Evolutionary conservation across 2,797 vertebrate species (phyloP), one percentile per base, ranked within the genome.

Genomic region (Miichthys miiuy): DNA sequence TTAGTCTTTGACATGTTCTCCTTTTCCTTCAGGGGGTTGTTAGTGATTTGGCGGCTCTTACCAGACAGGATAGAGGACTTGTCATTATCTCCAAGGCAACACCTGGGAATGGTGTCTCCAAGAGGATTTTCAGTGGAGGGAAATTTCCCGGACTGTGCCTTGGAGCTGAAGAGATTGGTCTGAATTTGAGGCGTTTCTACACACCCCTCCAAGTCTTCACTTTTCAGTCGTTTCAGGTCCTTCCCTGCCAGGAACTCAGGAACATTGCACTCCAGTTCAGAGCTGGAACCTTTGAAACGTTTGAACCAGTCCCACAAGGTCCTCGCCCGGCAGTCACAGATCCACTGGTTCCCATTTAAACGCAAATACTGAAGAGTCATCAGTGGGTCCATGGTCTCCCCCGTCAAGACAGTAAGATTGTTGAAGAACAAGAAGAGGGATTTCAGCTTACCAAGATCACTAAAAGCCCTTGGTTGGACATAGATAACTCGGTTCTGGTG

Each of bases 271-370:
- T 96, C 97, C 41, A 99, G 91, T 77, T 98, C 97, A 0, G 98
- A 99, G 25, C 98, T 99, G 1, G 98, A 99, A 8, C 98, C 98
- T 73, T 97, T 98, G 88, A 99, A 99, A 83, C 96, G 96, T 84
- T 96, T 97, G 83, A 99, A 98, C 98, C 98, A 99, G 73, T 96
- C 96, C 98, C 98, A 99, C 84, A 99, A 95, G 0, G 97, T 97
- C 46, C 95, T 96, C 0, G 98, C 97, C 47, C 97, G 96, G 89
- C 98, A 99, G 89, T 99, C 98, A 3, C 98, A 99, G 80, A 98
- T 96, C 98, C 98, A 99, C 79, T 97, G 97, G 95, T 99, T 99
- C 50, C 97, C 97, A 0, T 99, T 99, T 61, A 99, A 95, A 68
- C 98, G 95, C 47, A 99, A 93, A 86, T 99, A 99, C 88, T 99